Evolutionary conservation across 1,140 invertebrate genomes (phyloP).

Genomic region (Pseudomyrmex concolor): DNA sequence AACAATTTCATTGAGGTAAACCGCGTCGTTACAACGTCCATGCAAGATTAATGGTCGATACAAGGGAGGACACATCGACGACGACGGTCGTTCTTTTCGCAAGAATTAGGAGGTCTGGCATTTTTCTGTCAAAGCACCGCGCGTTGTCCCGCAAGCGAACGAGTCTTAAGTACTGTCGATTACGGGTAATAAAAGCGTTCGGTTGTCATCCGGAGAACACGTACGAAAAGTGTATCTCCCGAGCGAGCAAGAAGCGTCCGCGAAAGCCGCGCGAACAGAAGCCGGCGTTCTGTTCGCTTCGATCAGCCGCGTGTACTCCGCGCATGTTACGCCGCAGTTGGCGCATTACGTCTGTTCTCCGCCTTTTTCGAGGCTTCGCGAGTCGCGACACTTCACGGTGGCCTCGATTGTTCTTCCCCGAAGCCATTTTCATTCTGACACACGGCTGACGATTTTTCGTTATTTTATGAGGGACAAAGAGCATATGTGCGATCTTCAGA

Average conservation of each 20-base stretch:
- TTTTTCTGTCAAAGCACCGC: slow-evolving; percentile 80
- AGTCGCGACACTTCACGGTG: slow-evolving; percentile 49
- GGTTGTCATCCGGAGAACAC: slow-evolving; percentile 79
- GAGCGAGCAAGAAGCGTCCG: slow-evolving; percentile 68
- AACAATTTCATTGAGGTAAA: too few species aligned
- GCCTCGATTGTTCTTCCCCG: slow-evolving; percentile 72
- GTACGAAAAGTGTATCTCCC: slow-evolving; percentile 70
- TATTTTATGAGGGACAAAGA: slow-evolving; percentile 39
- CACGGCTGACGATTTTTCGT: slow-evolving; percentile 62
- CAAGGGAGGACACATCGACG: background rate
- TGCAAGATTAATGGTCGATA: slow-evolving; percentile 4
- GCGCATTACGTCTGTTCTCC: slow-evolving; percentile 26
- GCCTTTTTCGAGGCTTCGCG: slow-evolving; percentile 43
- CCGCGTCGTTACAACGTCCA: too few species aligned
- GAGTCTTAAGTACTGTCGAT: slow-evolving; percentile 78
- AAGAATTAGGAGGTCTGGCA: slow-evolving; percentile 68
- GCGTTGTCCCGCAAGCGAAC: slow-evolving; percentile 73
- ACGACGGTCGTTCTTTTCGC: slow-evolving; percentile 35
- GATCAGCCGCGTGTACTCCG: background rate
- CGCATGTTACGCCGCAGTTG: background rate
- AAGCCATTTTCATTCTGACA: slow-evolving; percentile 78
- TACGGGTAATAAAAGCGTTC: slow-evolving; percentile 83
- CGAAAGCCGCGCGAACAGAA: slow-evolving; percentile 35
- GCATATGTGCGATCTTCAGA: background rate
- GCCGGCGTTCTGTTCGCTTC: slow-evolving; percentile 4